Percentiles rank a stretch among this genome's conserved stretches.
phyloP scores from a whole-genome alignment of 2,113 vertebrate genomes.

The Phrynosoma platyrhinos region DNA sequence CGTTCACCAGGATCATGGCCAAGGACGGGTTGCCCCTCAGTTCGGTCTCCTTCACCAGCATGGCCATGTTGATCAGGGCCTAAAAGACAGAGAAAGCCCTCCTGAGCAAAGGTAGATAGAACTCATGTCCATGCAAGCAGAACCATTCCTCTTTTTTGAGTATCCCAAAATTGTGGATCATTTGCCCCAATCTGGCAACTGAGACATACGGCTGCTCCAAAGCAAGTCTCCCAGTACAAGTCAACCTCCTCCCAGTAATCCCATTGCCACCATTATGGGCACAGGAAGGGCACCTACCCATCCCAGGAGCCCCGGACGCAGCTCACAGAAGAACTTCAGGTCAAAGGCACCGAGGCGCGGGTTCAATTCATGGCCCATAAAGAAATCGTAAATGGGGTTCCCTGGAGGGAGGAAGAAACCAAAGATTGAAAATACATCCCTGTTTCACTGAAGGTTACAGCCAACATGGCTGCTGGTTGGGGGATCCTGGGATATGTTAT shows the following conservation, averaged over 20 bases:
- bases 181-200: too few species aligned
- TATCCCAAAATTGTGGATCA: too few species aligned
- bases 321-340: constrained; percentile 92
- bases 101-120: too few species aligned
- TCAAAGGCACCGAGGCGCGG: constrained; percentile 87
- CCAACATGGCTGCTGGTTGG: too few species aligned
- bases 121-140: too few species aligned
- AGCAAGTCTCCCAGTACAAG: background rate
- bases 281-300: constrained; percentile 78
- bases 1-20: constrained; percentile 88
- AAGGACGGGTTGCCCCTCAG: constrained; percentile 84
- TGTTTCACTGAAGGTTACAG: background rate
- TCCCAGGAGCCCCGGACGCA: constrained; percentile 90
- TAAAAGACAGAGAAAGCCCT: background rate
- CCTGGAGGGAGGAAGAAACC: constrained; percentile 69
- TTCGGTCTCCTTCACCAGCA: constrained; percentile 88
- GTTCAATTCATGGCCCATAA: constrained; percentile 91
- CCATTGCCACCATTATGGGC: background rate
- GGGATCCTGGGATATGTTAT: too few species aligned
- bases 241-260: background rate
- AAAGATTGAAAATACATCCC: rapidly evolving
- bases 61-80: constrained; percentile 83
- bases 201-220: background rate
- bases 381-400: constrained; percentile 89
- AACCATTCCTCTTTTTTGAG: too few species aligned